phyloP scores from a whole-genome alignment of 2,113 vertebrate genomes.

The Gymnarchus niloticus region DNA sequence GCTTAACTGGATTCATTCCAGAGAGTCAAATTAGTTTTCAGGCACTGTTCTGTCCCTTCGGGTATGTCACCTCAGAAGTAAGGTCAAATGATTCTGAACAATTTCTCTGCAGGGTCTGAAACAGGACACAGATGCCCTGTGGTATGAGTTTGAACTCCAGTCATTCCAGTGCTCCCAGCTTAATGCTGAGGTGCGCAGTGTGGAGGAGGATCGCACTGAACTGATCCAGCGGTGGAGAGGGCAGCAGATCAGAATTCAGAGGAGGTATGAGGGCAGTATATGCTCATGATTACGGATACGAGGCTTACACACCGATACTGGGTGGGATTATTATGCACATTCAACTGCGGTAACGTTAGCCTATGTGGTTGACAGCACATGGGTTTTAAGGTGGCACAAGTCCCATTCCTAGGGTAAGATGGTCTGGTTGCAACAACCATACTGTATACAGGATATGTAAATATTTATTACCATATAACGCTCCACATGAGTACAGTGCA shows the following conservation, averaged over 20 bases:
- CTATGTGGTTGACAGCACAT: no score
- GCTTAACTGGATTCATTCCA: background rate
- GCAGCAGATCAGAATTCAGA: conserved; percentile 54
- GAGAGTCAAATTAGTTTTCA: background rate
- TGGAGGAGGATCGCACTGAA: conserved; percentile 44
- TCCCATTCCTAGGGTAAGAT: no score
- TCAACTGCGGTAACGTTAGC: no score
- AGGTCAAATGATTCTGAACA: background rate
- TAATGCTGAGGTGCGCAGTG: conserved; percentile 22
- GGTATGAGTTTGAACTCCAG: conserved; percentile 58
- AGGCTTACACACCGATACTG: no score
- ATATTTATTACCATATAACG: no score
- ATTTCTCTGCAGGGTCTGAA: conserved; percentile 37
- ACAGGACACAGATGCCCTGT: conserved; percentile 49
- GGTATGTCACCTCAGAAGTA: conserved; percentile 43
- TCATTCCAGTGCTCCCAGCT: conserved; percentile 32
- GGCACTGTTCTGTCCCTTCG: background rate
- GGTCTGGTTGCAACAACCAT: no score
- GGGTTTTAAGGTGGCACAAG: no score
- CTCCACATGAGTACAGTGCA: no score
- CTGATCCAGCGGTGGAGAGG: conserved; percentile 52
- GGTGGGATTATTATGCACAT: background rate
- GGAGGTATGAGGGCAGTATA: conserved; percentile 50
- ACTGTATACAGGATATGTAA: no score
- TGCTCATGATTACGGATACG: no score